Evolutionary conservation across 1,140 invertebrate species (phyloP).

Genomic region (Drosophila takahashii): DNA sequence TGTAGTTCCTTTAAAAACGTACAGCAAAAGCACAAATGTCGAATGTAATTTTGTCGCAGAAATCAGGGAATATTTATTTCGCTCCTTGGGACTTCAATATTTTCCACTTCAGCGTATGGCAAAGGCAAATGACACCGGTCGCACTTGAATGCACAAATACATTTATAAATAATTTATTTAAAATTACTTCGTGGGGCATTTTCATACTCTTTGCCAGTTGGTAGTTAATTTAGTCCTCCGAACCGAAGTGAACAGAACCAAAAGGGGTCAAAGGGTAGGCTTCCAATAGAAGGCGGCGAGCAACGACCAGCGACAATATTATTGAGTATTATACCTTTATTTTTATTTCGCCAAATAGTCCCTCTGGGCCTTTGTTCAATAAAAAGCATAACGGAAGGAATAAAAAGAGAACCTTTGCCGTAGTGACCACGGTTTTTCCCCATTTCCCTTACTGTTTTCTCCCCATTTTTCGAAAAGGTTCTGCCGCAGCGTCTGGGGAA

Average conservation of each 20-base stretch:
- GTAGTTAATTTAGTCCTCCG: constrained; percentile 73
- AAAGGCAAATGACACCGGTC: constrained; percentile 60
- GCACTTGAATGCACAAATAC: constrained; percentile 73
- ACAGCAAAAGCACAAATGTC: neutral
- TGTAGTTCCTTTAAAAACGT: neutral
- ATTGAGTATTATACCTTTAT: constrained; percentile 82
- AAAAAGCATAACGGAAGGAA: constrained; percentile 60
- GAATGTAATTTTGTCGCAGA: too few species aligned
- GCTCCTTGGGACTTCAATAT: neutral
- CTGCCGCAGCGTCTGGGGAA: constrained; percentile 71
- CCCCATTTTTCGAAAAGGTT: constrained; percentile 54
- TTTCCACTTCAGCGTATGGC: constrained; percentile 9
- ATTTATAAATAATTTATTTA: constrained; percentile 81
- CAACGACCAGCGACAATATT: constrained; percentile 63
- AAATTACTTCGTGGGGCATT: constrained; percentile 72
- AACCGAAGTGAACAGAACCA: neutral
- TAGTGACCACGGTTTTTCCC: constrained; percentile 61
- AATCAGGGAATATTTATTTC: neutral
- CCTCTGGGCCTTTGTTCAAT: constrained; percentile 73
- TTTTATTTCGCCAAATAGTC: constrained; percentile 80
- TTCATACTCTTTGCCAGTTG: constrained; percentile 57
- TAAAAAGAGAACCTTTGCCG: constrained; percentile 38
- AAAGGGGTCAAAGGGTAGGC: constrained; percentile 31
- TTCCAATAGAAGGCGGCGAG: constrained; percentile 5
- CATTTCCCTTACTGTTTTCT: constrained; percentile 8